phyloP scores from a whole-genome alignment of 2,888 invertebrate genomes.

The Saturnia pavonia region DNA sequence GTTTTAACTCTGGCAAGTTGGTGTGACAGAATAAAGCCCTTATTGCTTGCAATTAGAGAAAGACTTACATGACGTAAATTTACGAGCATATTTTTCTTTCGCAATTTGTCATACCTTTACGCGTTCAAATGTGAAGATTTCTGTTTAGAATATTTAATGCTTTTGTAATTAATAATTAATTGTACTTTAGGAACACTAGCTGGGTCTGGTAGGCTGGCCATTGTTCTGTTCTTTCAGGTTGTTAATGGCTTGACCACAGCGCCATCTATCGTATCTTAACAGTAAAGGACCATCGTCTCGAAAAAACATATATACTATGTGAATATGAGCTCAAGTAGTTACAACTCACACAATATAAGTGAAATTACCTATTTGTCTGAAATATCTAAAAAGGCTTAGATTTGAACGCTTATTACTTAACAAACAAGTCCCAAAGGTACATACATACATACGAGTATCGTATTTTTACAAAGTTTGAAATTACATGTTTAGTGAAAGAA shows the following conservation, averaged over 20 bases:
- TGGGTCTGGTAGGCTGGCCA: too few relatives aligned
- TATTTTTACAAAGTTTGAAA: background rate
- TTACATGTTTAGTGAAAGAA: background rate
- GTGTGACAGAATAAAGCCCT: constrained; percentile 42
- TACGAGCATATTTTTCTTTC: constrained; percentile 9
- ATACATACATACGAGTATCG: background rate
- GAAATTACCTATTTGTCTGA: background rate
- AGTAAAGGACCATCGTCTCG: too few relatives aligned
- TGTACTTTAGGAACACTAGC: too few relatives aligned
- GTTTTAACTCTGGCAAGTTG: constrained; percentile 28
- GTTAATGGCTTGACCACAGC: too few relatives aligned
- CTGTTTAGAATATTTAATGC: background rate
- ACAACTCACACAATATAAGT: background rate
- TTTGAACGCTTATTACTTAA: background rate
- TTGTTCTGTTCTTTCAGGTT: too few relatives aligned
- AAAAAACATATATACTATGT: too few relatives aligned
- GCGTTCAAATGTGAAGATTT: background rate
- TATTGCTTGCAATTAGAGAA: constrained; percentile 56
- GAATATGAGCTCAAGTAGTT: too few relatives aligned
- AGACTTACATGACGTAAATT: constrained; percentile 26
- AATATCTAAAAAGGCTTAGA: background rate
- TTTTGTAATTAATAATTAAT: too few relatives aligned
- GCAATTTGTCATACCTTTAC: background rate
- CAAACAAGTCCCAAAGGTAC: background rate
- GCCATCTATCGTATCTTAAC: too few relatives aligned